These are phyloP conservation scores for Parnassius orleans DNA, from an alignment of 2,888 invertebrate species.

Conservation along the genomic window DNA sequence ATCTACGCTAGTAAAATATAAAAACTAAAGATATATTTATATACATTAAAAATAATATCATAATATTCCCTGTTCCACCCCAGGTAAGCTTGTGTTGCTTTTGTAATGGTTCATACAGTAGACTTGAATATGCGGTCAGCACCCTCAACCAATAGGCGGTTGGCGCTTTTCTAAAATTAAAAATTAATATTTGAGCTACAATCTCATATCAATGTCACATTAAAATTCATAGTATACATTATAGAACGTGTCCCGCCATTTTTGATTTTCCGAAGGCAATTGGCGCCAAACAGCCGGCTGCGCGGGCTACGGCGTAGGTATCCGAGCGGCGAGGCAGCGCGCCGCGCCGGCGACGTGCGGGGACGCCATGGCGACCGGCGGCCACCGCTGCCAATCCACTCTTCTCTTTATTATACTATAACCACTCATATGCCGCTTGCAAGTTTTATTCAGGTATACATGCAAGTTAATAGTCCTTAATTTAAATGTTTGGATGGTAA, in stretches of 20 bases:
- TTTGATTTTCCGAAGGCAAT: conserved; percentile 21
- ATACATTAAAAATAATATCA: too few relatives aligned
- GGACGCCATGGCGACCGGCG: conserved; percentile 29
- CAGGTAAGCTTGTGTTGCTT: too few relatives aligned
- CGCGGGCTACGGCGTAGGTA: conserved; percentile 33
- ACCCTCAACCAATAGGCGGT: too few relatives aligned
- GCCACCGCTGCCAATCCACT: conserved; percentile 17
- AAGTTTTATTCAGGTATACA: conserved; percentile 26
- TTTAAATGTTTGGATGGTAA: background rate
- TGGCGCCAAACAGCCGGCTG: conserved; percentile 36
- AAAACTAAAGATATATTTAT: too few relatives aligned
- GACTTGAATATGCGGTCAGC: too few relatives aligned
- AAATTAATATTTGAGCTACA: background rate
- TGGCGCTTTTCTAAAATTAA: too few relatives aligned
- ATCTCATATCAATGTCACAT: background rate
- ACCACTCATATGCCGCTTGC: conserved; percentile 19
- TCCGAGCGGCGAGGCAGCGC: conserved; percentile 30
- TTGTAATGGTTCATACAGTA: too few relatives aligned
- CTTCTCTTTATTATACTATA: conserved; percentile 24
- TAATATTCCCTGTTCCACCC: too few relatives aligned
- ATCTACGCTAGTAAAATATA: too few relatives aligned
- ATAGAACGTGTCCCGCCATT: conserved; percentile 12
- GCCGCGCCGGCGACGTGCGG: conserved; percentile 47
- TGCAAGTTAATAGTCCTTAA: background rate
- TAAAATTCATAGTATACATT: conserved; percentile 5